Percentiles rank a stretch among this genome's conserved stretches.
These are phyloP conservation scores for Nycteola revayana DNA, from an alignment of 2,888 invertebrate species.

Conservation along the genomic window DNA sequence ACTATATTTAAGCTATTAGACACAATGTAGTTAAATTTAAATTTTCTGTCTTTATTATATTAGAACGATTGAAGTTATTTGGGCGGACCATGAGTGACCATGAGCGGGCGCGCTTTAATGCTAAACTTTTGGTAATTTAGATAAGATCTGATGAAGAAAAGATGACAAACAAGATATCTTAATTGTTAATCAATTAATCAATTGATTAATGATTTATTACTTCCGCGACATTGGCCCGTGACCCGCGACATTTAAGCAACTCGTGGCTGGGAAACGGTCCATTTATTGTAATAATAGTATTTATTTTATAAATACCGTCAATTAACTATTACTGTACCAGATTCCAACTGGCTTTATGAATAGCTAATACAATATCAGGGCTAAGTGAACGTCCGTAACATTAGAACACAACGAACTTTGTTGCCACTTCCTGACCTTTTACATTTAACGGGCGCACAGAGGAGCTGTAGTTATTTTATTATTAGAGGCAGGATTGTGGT, in stretches of 20 bases:
- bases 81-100: no score
- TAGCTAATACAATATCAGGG: neutral
- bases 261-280: constrained; percentile 9
- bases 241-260: neutral
- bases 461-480: constrained; percentile 21
- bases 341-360: neutral
- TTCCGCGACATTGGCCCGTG: neutral
- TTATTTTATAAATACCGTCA: neutral
- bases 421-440: constrained; percentile 33
- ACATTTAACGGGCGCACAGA: constrained; percentile 26
- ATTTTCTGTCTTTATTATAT: no score
- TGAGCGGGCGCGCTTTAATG: no score
- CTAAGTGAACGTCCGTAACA: constrained; percentile 14
- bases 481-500: constrained; percentile 20
- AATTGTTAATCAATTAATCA: no score
- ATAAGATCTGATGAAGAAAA: no score
- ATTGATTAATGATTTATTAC: neutral
- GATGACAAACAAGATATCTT: no score
- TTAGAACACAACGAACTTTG: constrained; percentile 20
- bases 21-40: no score
- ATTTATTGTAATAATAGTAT: constrained; percentile 5
- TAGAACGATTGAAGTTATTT: no score
- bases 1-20: no score
- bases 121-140: no score
- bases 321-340: neutral